A percentile compares a stretch with the other conserved stretches of the same genome.
Evolutionary conservation across 1,140 invertebrate species (phyloP).

Genomic region (Rhynchophorus ferrugineus): DNA sequence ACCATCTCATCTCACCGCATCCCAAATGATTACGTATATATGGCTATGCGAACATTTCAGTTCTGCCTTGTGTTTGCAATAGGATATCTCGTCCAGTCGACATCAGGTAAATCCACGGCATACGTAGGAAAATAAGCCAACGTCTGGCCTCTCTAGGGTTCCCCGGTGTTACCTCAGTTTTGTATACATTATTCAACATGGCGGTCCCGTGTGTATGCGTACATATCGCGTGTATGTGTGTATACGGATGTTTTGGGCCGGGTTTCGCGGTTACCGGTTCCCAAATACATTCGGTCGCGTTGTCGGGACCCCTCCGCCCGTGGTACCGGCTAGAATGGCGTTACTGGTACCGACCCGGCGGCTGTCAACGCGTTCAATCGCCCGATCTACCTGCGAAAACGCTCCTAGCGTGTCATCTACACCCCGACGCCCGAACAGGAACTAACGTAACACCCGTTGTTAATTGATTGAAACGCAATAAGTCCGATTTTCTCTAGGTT

Average conservation of each 20-base stretch:
- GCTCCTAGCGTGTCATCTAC: not conserved
- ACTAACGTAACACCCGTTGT: not conserved
- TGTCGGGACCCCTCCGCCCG: not conserved
- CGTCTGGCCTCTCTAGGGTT: too few species aligned
- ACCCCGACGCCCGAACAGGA: not conserved
- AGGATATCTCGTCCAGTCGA: slow-evolving; percentile 13
- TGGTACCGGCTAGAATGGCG: not conserved
- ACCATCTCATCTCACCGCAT: too few species aligned
- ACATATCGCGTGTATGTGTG: slow-evolving; percentile 1
- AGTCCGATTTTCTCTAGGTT: too few species aligned
- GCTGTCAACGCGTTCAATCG: slow-evolving; percentile 21
- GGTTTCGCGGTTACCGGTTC: slow-evolving; percentile 15
- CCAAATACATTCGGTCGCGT: slow-evolving; percentile 1
- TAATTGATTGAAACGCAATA: not conserved
- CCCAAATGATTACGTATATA: slow-evolving; percentile 23
- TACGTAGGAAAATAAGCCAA: not conserved
- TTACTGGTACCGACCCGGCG: not conserved
- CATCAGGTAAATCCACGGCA: slow-evolving; percentile 11
- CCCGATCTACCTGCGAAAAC: not conserved
- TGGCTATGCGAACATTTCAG: slow-evolving; percentile 20
- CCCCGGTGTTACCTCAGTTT: too few species aligned
- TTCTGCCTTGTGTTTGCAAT: slow-evolving; percentile 23
- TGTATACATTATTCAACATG: slow-evolving; percentile 17
- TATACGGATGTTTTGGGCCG: slow-evolving; percentile 11
- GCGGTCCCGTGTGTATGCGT: too few species aligned